phyloP scores from a whole-genome alignment of 2,888 invertebrate species.

The Leptinotarsa peninsularis region DNA sequence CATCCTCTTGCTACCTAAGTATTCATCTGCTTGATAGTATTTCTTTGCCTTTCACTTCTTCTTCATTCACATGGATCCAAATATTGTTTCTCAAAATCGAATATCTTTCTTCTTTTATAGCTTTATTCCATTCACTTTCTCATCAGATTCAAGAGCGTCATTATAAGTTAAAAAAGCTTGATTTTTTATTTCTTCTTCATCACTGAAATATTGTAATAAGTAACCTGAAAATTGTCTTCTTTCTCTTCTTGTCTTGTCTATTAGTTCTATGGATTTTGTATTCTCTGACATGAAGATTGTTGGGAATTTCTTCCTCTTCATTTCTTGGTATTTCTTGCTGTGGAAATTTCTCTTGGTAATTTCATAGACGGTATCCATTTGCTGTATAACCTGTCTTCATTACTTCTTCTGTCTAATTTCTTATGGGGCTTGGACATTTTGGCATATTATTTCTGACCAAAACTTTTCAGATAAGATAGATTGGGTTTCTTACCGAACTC shows the following conservation, averaged over 20 bases:
- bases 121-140: neutral
- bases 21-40: neutral
- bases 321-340: neutral
- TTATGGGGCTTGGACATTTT: neutral
- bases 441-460: neutral
- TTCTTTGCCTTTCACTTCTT: neutral
- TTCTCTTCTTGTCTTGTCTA: neutral
- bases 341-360: neutral
- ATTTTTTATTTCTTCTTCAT: conserved; percentile 7
- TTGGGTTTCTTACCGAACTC: neutral
- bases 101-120: neutral
- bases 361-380: neutral
- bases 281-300: neutral
- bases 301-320: neutral
- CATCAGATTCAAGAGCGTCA: neutral
- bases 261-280: neutral
- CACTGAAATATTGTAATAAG: conserved; percentile 2
- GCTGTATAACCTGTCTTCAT: neutral
- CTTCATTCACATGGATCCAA: neutral
- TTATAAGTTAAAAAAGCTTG: neutral
- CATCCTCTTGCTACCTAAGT: neutral
- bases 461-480: conserved; percentile 1
- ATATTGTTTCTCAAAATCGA: neutral
- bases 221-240: neutral
- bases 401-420: conserved; percentile 11